Evolutionary conservation across 2,888 invertebrate genomes (phyloP), one percentile per base, ranked within the genome.

Genomic region (Argyresthia goedartella): DNA sequence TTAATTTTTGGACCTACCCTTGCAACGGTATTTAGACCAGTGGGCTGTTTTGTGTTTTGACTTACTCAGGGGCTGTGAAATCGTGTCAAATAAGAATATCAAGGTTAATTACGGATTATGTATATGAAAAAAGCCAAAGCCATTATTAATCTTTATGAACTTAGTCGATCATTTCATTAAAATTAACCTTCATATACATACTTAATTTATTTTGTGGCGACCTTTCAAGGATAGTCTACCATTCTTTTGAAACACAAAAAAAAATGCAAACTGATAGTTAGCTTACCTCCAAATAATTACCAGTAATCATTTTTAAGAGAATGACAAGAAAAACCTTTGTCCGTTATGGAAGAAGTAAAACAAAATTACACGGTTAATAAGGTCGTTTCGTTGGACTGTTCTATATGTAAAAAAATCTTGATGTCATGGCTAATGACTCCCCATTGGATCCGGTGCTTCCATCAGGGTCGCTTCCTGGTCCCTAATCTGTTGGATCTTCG

Each of bases 321-420:
- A 33, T 47, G 35, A 47, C 47, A 34, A 33, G 47, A 25, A 33
- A 47, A 47, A 33, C 47, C 47, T 47, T 47, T 34, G 47, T n/a
- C 34, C 1, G 14, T 10, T 39, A 44, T 44, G 16, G 10, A 47
- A 47, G 33, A 34, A 34, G 33, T 25, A 47, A 13, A 13, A 34
- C 14, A 44, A 46, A 47, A 47, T 47, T 47, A 47, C 34, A 47
- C 33, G 47, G n/a, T 13, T 47, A 47, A 47, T 34, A 47, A 47
- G 33, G 47, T 13, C 13, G 33, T 47, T 47, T 47, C 33, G 47
- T 47, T 34, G 16, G 25, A 25, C 25, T 25, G 33, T 13, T 44
- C 44, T 9, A 25, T 25, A 25, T 25, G 25, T 25, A 25, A 25
- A 42, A 43, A 14, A 44, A 14, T 14, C 39, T 39, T 39, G 14